Evolutionary conservation across 2,113 vertebrate genomes (phyloP).

Genomic region (Thamnophis sirtalis): DNA sequence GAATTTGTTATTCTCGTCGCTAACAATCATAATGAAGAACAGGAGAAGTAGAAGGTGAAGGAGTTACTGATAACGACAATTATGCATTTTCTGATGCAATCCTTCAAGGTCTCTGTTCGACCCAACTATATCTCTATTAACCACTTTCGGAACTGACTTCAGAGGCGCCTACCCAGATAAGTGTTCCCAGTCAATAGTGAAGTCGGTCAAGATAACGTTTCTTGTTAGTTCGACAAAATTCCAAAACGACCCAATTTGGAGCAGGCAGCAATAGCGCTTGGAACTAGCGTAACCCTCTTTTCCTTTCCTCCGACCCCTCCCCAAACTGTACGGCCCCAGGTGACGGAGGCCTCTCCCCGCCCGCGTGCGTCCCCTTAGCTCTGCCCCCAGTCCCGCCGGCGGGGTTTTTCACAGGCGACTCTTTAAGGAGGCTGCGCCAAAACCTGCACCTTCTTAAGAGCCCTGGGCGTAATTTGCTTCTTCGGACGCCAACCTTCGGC

Average conservation of each 20-base stretch:
- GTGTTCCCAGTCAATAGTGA: not conserved
- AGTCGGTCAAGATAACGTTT: not conserved
- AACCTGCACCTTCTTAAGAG: not conserved
- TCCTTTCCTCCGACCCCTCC: not conserved
- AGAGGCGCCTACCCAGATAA: not conserved
- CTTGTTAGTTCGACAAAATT: not conserved
- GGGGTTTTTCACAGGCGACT: not conserved
- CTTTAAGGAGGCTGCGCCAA: not conserved
- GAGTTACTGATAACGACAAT: not conserved
- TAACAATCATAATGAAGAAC: not conserved
- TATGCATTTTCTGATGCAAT: not conserved
- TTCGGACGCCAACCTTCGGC: not conserved
- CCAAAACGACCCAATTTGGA: not conserved
- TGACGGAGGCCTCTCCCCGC: not conserved
- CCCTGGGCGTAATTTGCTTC: not conserved
- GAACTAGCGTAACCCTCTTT: no score
- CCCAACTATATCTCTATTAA: not conserved
- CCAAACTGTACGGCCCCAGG: not conserved
- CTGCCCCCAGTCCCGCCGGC: not conserved
- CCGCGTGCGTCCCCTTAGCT: not conserved
- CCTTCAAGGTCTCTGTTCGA: not conserved
- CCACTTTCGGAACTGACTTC: not conserved
- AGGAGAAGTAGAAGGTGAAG: not conserved
- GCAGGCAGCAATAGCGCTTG: not conserved
- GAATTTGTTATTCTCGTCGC: not conserved